Percentiles rank a stretch among this genome's conserved stretches.
These are phyloP conservation scores for Schrankia costaestrigalis DNA, from an alignment of 2,888 invertebrate genomes.

Conservation along the genomic window DNA sequence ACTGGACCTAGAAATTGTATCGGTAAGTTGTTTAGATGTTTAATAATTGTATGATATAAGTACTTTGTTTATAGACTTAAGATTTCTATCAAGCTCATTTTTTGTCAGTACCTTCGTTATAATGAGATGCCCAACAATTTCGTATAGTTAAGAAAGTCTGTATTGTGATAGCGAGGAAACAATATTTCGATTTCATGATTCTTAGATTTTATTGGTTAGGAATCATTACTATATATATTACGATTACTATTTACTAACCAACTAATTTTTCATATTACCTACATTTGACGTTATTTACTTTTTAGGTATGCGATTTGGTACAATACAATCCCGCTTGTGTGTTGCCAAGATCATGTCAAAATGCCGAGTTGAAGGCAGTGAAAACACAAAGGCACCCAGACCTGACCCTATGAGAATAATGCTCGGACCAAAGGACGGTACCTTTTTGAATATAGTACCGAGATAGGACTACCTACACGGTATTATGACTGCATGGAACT, in stretches of 20 bases:
- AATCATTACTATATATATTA: neutral
- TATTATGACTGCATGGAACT: too few relatives aligned
- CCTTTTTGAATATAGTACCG: neutral
- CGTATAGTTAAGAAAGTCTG: too few relatives aligned
- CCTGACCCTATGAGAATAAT: constrained; percentile 12
- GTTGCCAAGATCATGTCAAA: constrained; percentile 39
- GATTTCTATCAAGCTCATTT: neutral
- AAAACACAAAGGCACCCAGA: constrained; percentile 23
- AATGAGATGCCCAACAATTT: too few relatives aligned
- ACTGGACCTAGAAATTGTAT: constrained; percentile 63
- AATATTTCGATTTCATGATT: too few relatives aligned
- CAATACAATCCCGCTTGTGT: constrained; percentile 39
- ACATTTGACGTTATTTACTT: constrained; percentile 15
- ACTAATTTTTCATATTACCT: neutral
- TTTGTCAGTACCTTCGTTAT: too few relatives aligned
- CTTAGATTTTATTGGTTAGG: too few relatives aligned
- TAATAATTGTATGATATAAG: neutral
- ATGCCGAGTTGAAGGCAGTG: constrained; percentile 36
- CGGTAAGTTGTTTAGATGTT: constrained; percentile 39
- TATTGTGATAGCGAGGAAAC: too few relatives aligned
- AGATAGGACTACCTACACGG: too few relatives aligned
- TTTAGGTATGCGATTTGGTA: constrained; percentile 51
- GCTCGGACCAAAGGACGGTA: neutral
- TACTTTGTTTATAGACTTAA: neutral
- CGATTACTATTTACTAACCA: neutral